Conservation (phyloP, 2,888 invertebrate species). For the Parnassius smintheus region DNA sequence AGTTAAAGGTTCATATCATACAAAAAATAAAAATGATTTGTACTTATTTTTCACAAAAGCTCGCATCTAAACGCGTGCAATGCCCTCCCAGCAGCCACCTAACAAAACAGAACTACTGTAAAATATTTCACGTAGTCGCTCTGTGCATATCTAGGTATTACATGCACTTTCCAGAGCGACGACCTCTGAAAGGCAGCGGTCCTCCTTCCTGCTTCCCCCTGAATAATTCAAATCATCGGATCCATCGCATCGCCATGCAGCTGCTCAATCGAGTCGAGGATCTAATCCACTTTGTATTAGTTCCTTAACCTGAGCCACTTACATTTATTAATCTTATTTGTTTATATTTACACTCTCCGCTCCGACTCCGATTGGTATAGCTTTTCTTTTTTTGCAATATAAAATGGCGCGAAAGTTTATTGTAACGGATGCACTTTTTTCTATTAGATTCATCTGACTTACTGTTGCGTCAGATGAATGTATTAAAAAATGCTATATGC, state of each 20-base stretch:
- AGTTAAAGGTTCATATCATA: too few relatives aligned
- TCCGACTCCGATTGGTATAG: constrained; percentile 7
- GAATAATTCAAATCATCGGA: constrained; percentile 56
- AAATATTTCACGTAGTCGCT: constrained; percentile 10
- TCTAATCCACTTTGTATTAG: constrained; percentile 27
- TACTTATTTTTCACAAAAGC: background rate
- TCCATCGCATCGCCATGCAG: constrained; percentile 13
- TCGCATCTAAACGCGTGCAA: constrained; percentile 12
- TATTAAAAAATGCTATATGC: too few relatives aligned
- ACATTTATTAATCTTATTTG: constrained; percentile 40
- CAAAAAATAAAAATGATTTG: too few relatives aligned
- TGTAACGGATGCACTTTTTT: background rate
- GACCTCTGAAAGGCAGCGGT: constrained; percentile 32
- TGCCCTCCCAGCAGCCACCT: constrained; percentile 13
- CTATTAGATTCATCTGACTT: background rate
- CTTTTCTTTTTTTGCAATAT: background rate
- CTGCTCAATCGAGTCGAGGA: constrained; percentile 8
- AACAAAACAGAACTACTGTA: constrained; percentile 11
- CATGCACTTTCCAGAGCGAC: constrained; percentile 17
- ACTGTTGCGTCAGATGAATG: too few relatives aligned
- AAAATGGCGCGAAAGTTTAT: constrained; percentile 3
- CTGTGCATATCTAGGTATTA: constrained; percentile 10
- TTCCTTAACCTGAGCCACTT: constrained; percentile 24
- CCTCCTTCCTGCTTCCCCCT: constrained; percentile 52
- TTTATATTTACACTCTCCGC: constrained; percentile 47